phyloP scores from a whole-genome alignment of 2,888 invertebrate species.

The Drosophila melanosoma region DNA sequence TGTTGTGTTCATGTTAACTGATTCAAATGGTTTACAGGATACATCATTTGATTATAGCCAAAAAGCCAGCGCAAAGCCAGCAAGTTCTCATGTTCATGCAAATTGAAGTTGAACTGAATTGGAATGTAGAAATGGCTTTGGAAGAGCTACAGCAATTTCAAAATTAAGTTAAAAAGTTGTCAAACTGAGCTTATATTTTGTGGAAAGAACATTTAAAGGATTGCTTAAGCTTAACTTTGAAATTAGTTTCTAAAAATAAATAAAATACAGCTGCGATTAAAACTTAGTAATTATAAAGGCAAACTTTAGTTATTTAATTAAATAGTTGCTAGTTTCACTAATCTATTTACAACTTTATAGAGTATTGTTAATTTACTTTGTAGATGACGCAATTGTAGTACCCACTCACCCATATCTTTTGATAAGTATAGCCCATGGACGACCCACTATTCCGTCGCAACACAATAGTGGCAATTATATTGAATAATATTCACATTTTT shows the following conservation, averaged over 20 bases:
- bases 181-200: neutral
- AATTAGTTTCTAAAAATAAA: neutral
- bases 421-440: slow-evolving; percentile 11
- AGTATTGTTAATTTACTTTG: neutral
- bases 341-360: neutral
- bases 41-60: neutral
- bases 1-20: slow-evolving; percentile 6
- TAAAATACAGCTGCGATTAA: neutral
- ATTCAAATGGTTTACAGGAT: neutral
- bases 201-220: neutral
- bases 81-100: neutral
- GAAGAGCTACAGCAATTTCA: neutral
- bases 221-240: neutral
- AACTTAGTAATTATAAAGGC: neutral
- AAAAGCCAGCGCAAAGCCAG: neutral
- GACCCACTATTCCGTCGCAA: slow-evolving; percentile 24
- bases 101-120: neutral
- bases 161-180: neutral
- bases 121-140: neutral
- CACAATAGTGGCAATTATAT: slow-evolving; percentile 26
- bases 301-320: neutral
- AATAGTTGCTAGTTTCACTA: neutral
- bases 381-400: slow-evolving; percentile 34
- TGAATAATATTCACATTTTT: slow-evolving; percentile 35
- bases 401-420: neutral